Conservation (phyloP, 2,888 invertebrate species). For the Bugula neritina region DNA sequence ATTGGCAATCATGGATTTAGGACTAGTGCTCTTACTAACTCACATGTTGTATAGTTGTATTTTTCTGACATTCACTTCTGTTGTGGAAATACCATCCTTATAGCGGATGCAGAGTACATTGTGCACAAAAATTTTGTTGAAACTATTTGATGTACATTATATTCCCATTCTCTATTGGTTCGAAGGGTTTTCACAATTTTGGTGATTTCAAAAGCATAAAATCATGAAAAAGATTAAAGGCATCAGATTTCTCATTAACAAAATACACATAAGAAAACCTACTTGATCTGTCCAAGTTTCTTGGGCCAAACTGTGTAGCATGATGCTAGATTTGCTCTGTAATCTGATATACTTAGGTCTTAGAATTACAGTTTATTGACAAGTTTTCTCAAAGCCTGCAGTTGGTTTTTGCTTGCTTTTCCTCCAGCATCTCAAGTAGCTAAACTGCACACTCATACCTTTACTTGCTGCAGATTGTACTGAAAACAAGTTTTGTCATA, state of each 20-base stretch:
- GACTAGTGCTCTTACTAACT: too few relatives aligned
- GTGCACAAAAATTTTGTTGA: too few relatives aligned
- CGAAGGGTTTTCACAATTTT: slow-evolving; percentile 27
- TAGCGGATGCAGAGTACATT: too few relatives aligned
- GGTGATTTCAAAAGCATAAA: slow-evolving; percentile 28
- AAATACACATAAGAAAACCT: slow-evolving; percentile 29
- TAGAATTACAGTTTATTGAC: not conserved
- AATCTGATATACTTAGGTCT: not conserved
- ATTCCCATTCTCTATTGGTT: slow-evolving; percentile 19
- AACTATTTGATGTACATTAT: too few relatives aligned
- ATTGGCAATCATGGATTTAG: too few relatives aligned
- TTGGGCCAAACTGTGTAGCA: not conserved
- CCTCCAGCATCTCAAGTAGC: not conserved
- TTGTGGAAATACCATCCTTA: too few relatives aligned
- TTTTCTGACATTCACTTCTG: too few relatives aligned
- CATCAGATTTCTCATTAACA: slow-evolving; percentile 29
- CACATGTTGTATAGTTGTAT: too few relatives aligned
- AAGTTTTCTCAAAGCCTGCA: not conserved
- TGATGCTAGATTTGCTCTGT: not conserved
- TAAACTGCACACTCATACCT: not conserved
- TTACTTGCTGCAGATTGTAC: not conserved
- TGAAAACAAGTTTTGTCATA: not conserved
- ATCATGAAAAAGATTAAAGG: slow-evolving; percentile 29
- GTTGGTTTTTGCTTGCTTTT: not conserved
- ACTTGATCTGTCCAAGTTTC: not conserved